Conservation (phyloP, 92 coral and sea anemone species). For the Palythoa grandis region DNA sequence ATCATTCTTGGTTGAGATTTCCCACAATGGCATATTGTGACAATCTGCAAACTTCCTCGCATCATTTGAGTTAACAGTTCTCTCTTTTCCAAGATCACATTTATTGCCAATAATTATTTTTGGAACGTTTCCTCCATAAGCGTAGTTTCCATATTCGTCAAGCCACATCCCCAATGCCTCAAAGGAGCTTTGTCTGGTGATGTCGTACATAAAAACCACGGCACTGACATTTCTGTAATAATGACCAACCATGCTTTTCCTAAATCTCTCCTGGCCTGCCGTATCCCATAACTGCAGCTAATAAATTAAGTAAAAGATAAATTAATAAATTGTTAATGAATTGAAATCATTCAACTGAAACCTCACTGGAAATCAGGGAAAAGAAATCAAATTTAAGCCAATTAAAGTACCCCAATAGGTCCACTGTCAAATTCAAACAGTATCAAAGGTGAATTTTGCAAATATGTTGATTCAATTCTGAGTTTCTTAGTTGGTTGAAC, state of each 20-base stretch:
- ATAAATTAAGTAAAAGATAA: background rate
- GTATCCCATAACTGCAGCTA: slow-evolving; percentile 98
- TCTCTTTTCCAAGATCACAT: slow-evolving; percentile 82
- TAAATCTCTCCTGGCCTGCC: slow-evolving; percentile 97
- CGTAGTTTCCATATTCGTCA: slow-evolving; percentile 85
- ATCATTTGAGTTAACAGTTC: slow-evolving; percentile 85
- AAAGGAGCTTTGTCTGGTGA: slow-evolving; percentile 86
- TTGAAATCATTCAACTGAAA: background rate
- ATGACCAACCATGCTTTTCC: slow-evolving; percentile 96
- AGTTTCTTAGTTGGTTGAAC: too few species aligned
- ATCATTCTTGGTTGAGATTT: slow-evolving; percentile 93
- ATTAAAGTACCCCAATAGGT: too few species aligned
- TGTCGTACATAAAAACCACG: slow-evolving; percentile 94
- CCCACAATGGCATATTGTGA: slow-evolving; percentile 94
- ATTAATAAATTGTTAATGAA: background rate
- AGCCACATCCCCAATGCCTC: slow-evolving; percentile 81
- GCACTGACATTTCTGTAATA: slow-evolving; percentile 98
- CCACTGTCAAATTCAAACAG: too few species aligned
- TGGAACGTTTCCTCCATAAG: slow-evolving; percentile 75
- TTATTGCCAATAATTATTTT: slow-evolving; percentile 94
- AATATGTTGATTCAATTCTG: too few species aligned
- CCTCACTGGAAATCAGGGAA: background rate
- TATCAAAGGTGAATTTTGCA: too few species aligned
- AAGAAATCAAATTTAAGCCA: too few species aligned
- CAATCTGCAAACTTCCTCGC: slow-evolving; percentile 93